Evolutionary conservation across 2,888 invertebrate species (phyloP), one percentile per base, ranked within the genome.

Genomic region (Andrena dorsata): DNA sequence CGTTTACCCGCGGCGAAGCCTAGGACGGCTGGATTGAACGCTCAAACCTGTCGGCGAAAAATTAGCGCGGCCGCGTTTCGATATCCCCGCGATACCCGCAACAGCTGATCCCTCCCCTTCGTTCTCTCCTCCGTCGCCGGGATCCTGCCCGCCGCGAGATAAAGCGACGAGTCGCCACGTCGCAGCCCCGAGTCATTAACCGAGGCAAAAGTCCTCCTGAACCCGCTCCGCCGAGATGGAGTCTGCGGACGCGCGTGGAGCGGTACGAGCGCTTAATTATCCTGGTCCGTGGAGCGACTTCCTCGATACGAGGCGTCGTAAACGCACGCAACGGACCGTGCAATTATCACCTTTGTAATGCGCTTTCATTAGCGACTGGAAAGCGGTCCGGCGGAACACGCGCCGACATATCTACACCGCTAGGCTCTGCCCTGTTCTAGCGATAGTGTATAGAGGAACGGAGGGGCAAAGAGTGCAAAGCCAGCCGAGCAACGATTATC

Each of bases 311-410:
- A 75, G 60, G 60, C 61, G 49, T 69, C 78, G 69, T 60, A 53
- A 60, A 53, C 65, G 20, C 68, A 30, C 63, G 41, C 58, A 58
- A 60, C 49, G 16, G 30, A 49, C 63, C 60, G 26, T 32, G 66
- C 80, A 64, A 80, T 80, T 80, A 80, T 82, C 82, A 53, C 64
- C 53, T 76, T 41, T 58, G 69, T 69, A 71, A 58, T 23, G 72
- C 53, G 63, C 58, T 72, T 82, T 80, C 82, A 76, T 82, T 80
- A 76, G 65, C 71, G 72, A 56, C 69, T 68, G 68, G 49, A 73
- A 68, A 78, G 66, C 71, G 56, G 28, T 30, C 60, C 49, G 68
- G 68, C 58, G 26, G 53, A 35, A 61, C 77, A 26, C 66, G 61
- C 66, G 75, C 47, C 51, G 30, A 74, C 7, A 16, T 16, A 16